Conservation (phyloP, 2,888 invertebrate genomes). For the Megaustenia siamemsis region DNA sequence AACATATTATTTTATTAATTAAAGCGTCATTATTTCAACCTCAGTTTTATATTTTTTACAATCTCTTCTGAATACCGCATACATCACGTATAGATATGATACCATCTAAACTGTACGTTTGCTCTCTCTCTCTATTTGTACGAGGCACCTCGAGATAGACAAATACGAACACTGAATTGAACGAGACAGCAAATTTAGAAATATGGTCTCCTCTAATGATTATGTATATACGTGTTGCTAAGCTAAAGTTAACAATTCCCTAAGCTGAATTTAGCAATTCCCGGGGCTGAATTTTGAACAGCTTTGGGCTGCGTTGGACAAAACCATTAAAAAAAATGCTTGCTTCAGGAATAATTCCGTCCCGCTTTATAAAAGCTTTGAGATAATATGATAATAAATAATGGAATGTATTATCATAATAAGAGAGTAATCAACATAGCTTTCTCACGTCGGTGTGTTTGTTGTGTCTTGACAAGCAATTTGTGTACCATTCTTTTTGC, state of each 20-base stretch:
- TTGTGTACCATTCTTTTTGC: neutral
- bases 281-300: constrained; percentile 8
- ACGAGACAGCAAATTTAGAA: constrained; percentile 19
- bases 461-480: neutral
- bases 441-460: neutral
- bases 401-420: neutral
- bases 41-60: too few relatives aligned
- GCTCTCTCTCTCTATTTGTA: too few relatives aligned
- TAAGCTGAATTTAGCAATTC: constrained; percentile 10
- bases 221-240: constrained; percentile 6
- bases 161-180: neutral
- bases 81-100: too few relatives aligned
- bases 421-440: neutral
- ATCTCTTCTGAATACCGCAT: too few relatives aligned
- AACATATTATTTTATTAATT: too few relatives aligned
- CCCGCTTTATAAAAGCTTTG: neutral
- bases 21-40: too few relatives aligned
- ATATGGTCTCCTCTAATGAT: constrained; percentile 6
- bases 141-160: too few relatives aligned
- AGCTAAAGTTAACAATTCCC: constrained; percentile 27
- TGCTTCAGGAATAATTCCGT: constrained; percentile 2
- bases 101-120: too few relatives aligned
- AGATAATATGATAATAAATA: constrained; percentile 18
- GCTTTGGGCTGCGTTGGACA: constrained; percentile 4
- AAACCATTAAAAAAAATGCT: constrained; percentile 18